Evolutionary conservation across 1,140 invertebrate species (phyloP).

Genomic region (Holcopasites calliopsidis): DNA sequence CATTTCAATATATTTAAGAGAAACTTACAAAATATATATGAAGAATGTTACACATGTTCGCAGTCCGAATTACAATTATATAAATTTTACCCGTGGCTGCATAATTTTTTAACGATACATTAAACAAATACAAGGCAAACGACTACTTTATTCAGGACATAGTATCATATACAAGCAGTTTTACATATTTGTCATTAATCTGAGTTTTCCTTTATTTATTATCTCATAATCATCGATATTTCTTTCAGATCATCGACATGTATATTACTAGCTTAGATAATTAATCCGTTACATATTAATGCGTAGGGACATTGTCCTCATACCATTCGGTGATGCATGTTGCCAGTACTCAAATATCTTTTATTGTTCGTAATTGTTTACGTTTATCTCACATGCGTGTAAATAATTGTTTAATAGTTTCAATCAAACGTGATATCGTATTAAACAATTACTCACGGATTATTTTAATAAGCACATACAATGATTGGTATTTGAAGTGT

Average conservation of each 20-base stretch:
- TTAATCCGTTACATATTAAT: constrained; percentile 64
- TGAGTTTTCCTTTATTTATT: constrained; percentile 57
- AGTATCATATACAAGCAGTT: constrained; percentile 75
- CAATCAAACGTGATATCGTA: constrained; percentile 19
- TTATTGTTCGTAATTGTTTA: constrained; percentile 39
- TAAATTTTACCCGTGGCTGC: too few relatives aligned
- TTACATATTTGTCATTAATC: constrained; percentile 70
- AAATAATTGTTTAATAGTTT: constrained; percentile 43
- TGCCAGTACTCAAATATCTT: constrained; percentile 48
- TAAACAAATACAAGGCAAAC: constrained; percentile 70
- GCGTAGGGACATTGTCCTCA: constrained; percentile 50
- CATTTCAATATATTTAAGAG: constrained; percentile 63
- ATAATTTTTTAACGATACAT: constrained; percentile 65
- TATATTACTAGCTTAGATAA: constrained; percentile 60
- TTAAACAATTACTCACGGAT: constrained; percentile 53
- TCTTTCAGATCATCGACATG: constrained; percentile 46
- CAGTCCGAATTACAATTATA: constrained; percentile 71
- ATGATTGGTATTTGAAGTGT: constrained; percentile 49
- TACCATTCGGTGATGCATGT: constrained; percentile 44
- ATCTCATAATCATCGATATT: constrained; percentile 55
- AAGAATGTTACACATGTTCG: constrained; percentile 72
- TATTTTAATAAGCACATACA: constrained; percentile 52
- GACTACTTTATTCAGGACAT: constrained; percentile 75
- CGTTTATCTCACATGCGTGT: constrained; percentile 34
- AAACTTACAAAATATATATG: constrained; percentile 73